phyloP scores from a whole-genome alignment of 2,888 invertebrate genomes.

The Drosophila greeni region DNA sequence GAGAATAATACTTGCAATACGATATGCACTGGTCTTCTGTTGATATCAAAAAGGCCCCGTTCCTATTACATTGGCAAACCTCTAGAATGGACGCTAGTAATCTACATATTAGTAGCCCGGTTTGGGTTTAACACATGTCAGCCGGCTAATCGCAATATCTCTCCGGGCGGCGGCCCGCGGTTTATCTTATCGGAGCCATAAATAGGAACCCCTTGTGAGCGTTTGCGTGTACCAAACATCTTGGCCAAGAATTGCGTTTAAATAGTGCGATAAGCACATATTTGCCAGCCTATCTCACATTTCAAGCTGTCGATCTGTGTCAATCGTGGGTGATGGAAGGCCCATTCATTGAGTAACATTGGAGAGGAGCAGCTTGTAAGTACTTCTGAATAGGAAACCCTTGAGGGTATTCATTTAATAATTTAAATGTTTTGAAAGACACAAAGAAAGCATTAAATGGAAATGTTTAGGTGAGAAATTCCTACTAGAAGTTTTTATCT shows the following conservation, averaged over 20 bases:
- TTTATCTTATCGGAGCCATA: conserved; percentile 38
- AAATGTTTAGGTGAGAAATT: no score
- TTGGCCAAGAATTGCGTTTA: conserved; percentile 12
- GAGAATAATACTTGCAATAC: conserved; percentile 1
- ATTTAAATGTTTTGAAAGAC: background rate
- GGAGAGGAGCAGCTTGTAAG: background rate
- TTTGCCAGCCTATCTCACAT: conserved; percentile 17
- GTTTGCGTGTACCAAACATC: conserved; percentile 27
- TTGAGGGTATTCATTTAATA: background rate
- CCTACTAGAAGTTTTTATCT: no score
- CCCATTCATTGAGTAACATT: conserved; percentile 12
- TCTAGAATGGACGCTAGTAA: background rate
- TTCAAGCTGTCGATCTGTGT: conserved; percentile 9
- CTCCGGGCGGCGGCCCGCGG: background rate
- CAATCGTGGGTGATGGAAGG: background rate
- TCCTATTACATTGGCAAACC: conserved; percentile 2
- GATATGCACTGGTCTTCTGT: conserved; percentile 22
- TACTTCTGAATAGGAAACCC: background rate
- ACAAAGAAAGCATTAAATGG: background rate
- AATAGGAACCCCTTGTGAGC: conserved; percentile 42
- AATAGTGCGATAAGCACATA: conserved; percentile 3
- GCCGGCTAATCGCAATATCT: conserved; percentile 16
- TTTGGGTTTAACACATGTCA: conserved; percentile 10
- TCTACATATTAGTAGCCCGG: conserved; percentile 2
- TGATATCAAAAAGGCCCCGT: conserved; percentile 24